These are phyloP conservation scores for Rachycentron canadum DNA, from an alignment of 2,797 vertebrate species.

Conservation along the genomic window DNA sequence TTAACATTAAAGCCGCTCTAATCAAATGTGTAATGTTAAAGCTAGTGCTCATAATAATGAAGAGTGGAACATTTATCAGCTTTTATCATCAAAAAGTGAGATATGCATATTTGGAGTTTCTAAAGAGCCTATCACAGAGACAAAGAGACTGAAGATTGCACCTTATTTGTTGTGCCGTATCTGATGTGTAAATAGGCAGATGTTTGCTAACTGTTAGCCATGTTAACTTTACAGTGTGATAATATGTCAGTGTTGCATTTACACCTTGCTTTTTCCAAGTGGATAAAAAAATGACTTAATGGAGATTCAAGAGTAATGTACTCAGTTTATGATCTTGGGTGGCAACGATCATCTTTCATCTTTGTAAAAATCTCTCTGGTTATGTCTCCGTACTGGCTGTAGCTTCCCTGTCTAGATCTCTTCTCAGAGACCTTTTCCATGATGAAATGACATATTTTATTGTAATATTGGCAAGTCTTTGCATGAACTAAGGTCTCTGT, in stretches of 20 bases:
- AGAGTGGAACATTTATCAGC: neutral
- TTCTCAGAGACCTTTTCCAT: neutral
- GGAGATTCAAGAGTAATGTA: neutral
- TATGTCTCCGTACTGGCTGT: neutral
- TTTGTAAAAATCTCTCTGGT: neutral
- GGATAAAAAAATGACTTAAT: neutral
- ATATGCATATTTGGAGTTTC: neutral
- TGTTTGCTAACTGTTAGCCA: neutral
- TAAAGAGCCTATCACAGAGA: neutral
- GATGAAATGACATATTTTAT: neutral
- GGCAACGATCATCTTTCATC: neutral
- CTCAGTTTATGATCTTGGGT: neutral
- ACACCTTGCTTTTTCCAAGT: neutral
- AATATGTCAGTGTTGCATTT: neutral
- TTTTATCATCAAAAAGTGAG: neutral
- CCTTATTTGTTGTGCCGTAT: neutral
- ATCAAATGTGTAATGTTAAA: neutral
- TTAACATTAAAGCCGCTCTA: neutral
- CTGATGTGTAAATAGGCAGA: neutral
- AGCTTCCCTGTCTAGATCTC: conserved; percentile 2
- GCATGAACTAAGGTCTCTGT: conserved; percentile 17
- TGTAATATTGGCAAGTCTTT: conserved; percentile 11
- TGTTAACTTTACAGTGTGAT: neutral
- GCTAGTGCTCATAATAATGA: neutral
- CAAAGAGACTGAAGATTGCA: too few relatives aligned